Evolutionary conservation across 2,888 invertebrate genomes (phyloP), one percentile per base, ranked within the genome.

Genomic region (Euplagia quadripunctaria): DNA sequence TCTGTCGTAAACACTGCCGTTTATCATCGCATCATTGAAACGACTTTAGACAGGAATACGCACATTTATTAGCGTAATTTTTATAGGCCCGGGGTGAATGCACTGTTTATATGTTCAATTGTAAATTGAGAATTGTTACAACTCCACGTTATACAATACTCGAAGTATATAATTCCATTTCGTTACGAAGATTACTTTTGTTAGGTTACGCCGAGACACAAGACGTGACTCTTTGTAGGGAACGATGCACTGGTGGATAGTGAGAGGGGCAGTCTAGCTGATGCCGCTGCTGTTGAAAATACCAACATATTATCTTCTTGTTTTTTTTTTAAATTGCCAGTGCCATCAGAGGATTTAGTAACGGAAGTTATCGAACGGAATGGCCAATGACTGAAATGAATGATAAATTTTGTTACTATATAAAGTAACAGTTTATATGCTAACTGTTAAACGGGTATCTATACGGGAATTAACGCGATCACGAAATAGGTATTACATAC

Each of bases 51-150:
- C 65, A 69, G 68, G 43, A 58, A 80, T 80, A 78, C 78, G 68
- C 70, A 69, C 67, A 78, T 78, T 78, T 79, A 84, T 84, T 80
- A 80, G 77, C 78, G 72, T 74, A 74, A 76, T 82, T 83, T 84
- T 82, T 80, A 82, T 84, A 80, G 76, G 75, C 70, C 11, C 31
- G 68, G 20, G 67, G 72, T 72, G 43, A 87, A 86, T 78, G 88
- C 46, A 79, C 88, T 82, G 74, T 84, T 87, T 85, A 87, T 83
- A 79, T 17, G 31, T 81, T 80, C 73, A 77, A 78, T 76, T 77
- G 17, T 58, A 68, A 79, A 81, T 82, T 85, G 86, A 80, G 81
- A 86, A 84, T 81, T 52, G 1, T 6, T n/a, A 14, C 46, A 46
- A 46, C 71, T 55, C 52, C 74, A 76, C 73, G 80, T 78, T 79